phyloP scores from a whole-genome alignment of 2,113 vertebrate species.

The Chamaea fasciata region DNA sequence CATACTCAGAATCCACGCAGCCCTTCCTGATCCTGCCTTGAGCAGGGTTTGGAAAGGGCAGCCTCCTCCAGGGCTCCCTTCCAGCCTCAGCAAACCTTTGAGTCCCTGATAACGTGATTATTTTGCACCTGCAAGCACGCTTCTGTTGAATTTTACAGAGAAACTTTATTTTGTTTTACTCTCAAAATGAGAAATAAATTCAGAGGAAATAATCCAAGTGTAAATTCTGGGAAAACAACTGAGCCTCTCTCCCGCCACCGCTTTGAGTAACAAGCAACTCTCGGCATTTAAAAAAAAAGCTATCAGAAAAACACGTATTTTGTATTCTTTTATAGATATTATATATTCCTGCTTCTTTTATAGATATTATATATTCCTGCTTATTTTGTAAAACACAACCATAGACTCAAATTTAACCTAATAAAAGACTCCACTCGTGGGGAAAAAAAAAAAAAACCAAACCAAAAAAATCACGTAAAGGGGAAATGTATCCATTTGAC shows the following conservation, averaged over 20 bases:
- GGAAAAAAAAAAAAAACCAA: no score
- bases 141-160: neutral
- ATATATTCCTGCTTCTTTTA: neutral
- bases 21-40: neutral
- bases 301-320: neutral
- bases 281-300: neutral
- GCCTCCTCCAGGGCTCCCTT: neutral
- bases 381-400: neutral
- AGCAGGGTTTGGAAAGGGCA: accelerated
- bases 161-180: neutral
- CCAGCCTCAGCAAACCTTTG: neutral
- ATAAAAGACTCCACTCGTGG: neutral
- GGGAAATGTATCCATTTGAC: neutral
- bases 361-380: neutral
- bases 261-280: neutral
- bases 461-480: no score
- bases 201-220: neutral
- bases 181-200: neutral
- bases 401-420: neutral
- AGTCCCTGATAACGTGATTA: neutral
- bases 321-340: neutral
- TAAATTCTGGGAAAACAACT: neutral
- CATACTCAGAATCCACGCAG: accelerated
- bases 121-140: neutral
- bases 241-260: accelerated